phyloP scores from a whole-genome alignment of 2,888 invertebrate genomes.

The Napeogenes inachia region DNA sequence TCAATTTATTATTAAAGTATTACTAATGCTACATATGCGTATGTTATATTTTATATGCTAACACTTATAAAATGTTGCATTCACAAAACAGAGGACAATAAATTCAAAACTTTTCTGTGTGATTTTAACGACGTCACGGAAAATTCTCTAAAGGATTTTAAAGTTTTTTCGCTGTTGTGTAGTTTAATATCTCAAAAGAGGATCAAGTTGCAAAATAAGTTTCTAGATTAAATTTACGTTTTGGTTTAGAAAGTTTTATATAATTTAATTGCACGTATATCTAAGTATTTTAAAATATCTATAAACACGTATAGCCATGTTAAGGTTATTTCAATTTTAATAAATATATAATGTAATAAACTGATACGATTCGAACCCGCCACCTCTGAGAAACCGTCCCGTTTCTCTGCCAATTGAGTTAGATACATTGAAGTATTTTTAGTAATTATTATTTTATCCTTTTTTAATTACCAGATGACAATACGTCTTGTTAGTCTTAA shows the following conservation, averaged over 20 bases:
- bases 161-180: constrained; percentile 15
- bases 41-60: constrained; percentile 7
- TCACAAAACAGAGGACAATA: constrained; percentile 15
- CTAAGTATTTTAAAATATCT: no score
- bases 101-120: constrained; percentile 13
- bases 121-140: constrained; percentile 20
- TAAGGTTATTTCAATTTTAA: no score
- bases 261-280: background rate
- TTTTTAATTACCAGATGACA: no score
- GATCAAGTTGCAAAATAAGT: constrained; percentile 8
- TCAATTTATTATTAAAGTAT: no score
- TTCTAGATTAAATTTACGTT: constrained; percentile 6
- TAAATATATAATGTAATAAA: no score
- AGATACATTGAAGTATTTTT: no score
- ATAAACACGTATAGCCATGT: no score
- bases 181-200: constrained; percentile 18
- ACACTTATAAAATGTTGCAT: constrained; percentile 2
- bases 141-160: constrained; percentile 17
- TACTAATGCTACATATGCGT: background rate
- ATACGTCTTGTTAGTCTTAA: no score
- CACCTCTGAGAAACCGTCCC: no score
- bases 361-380: no score
- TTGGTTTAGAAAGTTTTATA: background rate
- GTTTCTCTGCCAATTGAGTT: no score
- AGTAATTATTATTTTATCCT: no score